phyloP scores from a whole-genome alignment of 2,797 vertebrate genomes.

The Meda fulgida region DNA sequence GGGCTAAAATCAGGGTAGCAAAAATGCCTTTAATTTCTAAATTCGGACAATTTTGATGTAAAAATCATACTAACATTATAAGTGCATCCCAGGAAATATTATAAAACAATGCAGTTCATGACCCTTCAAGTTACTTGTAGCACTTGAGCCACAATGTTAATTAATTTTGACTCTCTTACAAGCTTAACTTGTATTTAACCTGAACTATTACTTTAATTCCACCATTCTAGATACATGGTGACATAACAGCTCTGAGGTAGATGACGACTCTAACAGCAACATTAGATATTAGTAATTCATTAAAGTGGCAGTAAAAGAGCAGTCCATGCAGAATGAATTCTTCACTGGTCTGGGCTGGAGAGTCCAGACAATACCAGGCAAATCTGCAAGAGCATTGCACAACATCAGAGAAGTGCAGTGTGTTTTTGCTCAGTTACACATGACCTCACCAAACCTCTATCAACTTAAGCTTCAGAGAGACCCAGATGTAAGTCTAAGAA shows the following conservation, averaged over 20 bases:
- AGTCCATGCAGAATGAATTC: not conserved
- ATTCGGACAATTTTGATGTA: no score
- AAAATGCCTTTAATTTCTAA: no score
- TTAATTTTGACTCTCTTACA: not conserved
- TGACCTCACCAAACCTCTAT: conserved; percentile 55
- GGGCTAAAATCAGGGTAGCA: no score
- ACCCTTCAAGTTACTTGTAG: not conserved
- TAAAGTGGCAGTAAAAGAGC: conserved; percentile 2
- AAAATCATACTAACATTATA: no score
- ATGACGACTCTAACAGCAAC: not conserved
- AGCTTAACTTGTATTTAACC: not conserved
- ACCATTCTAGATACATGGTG: not conserved
- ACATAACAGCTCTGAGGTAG: not conserved
- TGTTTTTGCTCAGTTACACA: conserved; percentile 11
- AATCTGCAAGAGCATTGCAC: not conserved
- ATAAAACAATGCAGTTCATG: no score
- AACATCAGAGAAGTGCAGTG: not conserved
- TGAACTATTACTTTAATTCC: not conserved
- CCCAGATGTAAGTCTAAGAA: conserved; percentile 18
- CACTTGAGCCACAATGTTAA: not conserved
- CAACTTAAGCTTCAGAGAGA: conserved; percentile 65
- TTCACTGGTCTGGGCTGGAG: not conserved
- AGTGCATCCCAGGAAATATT: no score
- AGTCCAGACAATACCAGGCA: not conserved
- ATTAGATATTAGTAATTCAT: not conserved